Percentiles rank a stretch among this genome's conserved stretches.
Evolutionary conservation across 2,113 vertebrate genomes (phyloP).

Genomic region (Cynoglossus semilaevis): DNA sequence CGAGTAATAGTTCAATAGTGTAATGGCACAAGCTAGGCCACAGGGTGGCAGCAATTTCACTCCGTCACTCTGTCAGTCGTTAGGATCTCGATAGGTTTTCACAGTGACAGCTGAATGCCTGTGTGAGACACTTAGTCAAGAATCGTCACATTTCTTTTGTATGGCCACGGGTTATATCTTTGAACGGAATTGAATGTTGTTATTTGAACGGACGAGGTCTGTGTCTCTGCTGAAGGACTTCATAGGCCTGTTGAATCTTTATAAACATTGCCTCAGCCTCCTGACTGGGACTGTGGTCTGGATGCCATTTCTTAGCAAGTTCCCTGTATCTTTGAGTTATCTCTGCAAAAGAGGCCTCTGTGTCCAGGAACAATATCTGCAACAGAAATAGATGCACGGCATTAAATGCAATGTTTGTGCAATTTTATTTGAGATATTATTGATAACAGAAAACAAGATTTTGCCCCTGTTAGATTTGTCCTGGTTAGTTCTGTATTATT

Average conservation of each 20-base stretch:
- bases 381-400: slow-evolving; percentile 22
- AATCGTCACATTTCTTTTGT: background rate
- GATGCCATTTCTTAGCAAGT: slow-evolving; percentile 86
- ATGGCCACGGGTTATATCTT: background rate
- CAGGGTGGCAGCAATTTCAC: slow-evolving; percentile 58
- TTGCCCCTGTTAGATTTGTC: too few species aligned
- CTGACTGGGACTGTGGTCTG: slow-evolving; percentile 83
- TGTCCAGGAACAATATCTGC: slow-evolving; percentile 80
- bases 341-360: slow-evolving; percentile 79
- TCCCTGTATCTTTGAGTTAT: slow-evolving; percentile 81
- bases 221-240: slow-evolving; percentile 71
- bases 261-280: slow-evolving; percentile 84
- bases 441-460: too few species aligned
- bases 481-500: too few species aligned
- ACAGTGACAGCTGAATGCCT: background rate
- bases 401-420: too few species aligned
- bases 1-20: too few species aligned
- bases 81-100: background rate
- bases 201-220: slow-evolving; percentile 57
- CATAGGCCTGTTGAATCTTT: slow-evolving; percentile 85
- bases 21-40: slow-evolving; percentile 27
- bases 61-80: background rate
- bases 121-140: background rate
- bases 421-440: too few species aligned
- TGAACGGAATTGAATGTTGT: background rate